Evolutionary conservation across 2,888 invertebrate species (phyloP), one percentile per base, ranked within the genome.

Genomic region (Parnassius glacialis): DNA sequence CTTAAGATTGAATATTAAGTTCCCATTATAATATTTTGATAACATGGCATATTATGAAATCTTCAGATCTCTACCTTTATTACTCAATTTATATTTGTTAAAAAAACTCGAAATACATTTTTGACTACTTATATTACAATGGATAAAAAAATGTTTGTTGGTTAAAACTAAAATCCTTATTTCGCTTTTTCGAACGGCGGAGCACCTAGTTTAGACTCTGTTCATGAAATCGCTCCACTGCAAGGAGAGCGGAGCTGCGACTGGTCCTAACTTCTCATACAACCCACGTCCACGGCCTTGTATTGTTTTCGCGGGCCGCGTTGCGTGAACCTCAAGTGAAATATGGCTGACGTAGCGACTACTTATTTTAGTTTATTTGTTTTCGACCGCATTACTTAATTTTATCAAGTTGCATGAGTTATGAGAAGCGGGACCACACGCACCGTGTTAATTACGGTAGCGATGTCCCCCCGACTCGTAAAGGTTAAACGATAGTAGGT

Each of bases 361-460:
- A 87, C 89, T 89, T 88, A 85, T 85, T 88, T 86, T 85, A 80
- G 78, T 84, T 88, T 81, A 25, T 62, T 62, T 55, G 45, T 54
- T 87, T 87, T 84, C 83, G 83, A 76, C 76, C 79, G 84, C 83
- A 86, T 90, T 89, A 87, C 88, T 91, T 90, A 90, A 90, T 90
- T 90, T 91, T 91, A 90, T 91, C 88, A 89, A 90, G 85, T 87
- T 84, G 81, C 86, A 86, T 90, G 90, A 90, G 80, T 90, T 91
- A 90, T 90, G 88, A 87, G 83, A 80, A 80, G 76, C 73, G 80
- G 79, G 91, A 90, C 91, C 90, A 90, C 90, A 91, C 90, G 86
- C 77, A 73, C 85, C 73, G 85, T 72, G 81, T 82, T 90, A 87
- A 89, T 90, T 88, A 87, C 78, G 78, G 81, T 81, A 79, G 80